Percentiles rank a stretch among this genome's conserved stretches.
These are phyloP conservation scores for Epizoanthus ramosus DNA, from an alignment of 92 coral and sea anemone species.

Conservation along the genomic window DNA sequence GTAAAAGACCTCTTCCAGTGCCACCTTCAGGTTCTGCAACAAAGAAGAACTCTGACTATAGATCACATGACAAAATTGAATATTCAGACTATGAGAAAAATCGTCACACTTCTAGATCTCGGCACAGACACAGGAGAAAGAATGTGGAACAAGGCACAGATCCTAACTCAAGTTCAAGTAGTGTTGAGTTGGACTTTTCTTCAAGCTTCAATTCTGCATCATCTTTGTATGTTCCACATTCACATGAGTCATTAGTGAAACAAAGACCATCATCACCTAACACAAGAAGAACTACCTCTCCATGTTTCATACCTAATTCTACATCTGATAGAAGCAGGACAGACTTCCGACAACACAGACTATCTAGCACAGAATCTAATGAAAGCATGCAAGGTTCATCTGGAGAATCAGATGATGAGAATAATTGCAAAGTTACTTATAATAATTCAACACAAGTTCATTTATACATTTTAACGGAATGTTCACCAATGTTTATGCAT, in stretches of 20 bases:
- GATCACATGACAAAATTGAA: constrained; percentile 4
- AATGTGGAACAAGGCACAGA: constrained; percentile 41
- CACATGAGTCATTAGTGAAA: neutral
- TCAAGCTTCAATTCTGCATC: neutral
- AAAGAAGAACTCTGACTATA: constrained; percentile 20
- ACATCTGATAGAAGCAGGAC: neutral
- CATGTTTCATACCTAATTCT: neutral
- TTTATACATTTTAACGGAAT: constrained; percentile 77
- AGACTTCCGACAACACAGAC: constrained; percentile 11
- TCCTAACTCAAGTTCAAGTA: constrained; percentile 84
- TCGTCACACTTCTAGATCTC: constrained; percentile 11
- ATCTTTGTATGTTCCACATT: neutral
- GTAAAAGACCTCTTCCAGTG: constrained; percentile 72
- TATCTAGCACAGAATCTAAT: constrained; percentile 46
- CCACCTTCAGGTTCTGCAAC: constrained; percentile 55
- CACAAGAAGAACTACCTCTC: neutral
- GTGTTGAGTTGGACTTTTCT: constrained; percentile 69
- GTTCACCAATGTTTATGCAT: constrained; percentile 87
- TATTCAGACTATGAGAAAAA: constrained; percentile 1
- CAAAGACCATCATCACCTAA: constrained; percentile 2
- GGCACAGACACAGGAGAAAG: constrained; percentile 45
- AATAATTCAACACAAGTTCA: constrained; percentile 54
- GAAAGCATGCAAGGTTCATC: constrained; percentile 29
- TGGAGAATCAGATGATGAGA: constrained; percentile 52
- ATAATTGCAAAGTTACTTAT: neutral